These are phyloP conservation scores for Cardinalis cardinalis DNA, from an alignment of 2,113 vertebrate species.

Conservation along the genomic window DNA sequence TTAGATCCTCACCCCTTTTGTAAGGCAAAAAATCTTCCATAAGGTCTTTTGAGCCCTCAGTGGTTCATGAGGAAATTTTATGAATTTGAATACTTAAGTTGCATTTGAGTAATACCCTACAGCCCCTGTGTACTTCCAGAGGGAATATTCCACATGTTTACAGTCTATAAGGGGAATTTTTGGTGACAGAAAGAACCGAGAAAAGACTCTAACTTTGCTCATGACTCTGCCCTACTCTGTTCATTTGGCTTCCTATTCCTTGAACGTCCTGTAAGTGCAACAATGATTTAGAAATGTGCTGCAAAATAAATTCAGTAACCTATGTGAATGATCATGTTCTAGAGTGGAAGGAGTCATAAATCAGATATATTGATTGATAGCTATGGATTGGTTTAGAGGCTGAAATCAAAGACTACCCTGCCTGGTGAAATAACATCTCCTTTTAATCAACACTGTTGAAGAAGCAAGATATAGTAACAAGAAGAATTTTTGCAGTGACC, in stretches of 20 bases:
- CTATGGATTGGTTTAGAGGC: neutral
- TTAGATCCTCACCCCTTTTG: neutral
- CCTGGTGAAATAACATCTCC: neutral
- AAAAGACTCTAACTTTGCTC: neutral
- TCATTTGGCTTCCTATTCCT: neutral
- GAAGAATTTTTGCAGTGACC: neutral
- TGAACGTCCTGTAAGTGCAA: neutral
- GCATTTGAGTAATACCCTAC: neutral
- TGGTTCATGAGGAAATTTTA: neutral
- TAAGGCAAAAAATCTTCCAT: neutral
- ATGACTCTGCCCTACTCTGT: neutral
- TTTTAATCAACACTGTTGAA: neutral
- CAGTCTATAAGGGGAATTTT: neutral
- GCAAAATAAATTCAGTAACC: neutral
- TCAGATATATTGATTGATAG: neutral
- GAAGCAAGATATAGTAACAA: neutral
- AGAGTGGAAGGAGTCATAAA: neutral
- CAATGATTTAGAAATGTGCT: neutral
- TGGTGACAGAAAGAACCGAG: neutral
- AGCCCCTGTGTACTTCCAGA: neutral
- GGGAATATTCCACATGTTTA: neutral
- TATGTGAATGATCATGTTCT: neutral
- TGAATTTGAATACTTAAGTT: neutral
- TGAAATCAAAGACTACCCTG: neutral
- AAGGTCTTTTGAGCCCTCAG: neutral